Base-by-base conservation (phyloP, 2,888 invertebrate species). In the Trichopria drosophilae region DNA sequence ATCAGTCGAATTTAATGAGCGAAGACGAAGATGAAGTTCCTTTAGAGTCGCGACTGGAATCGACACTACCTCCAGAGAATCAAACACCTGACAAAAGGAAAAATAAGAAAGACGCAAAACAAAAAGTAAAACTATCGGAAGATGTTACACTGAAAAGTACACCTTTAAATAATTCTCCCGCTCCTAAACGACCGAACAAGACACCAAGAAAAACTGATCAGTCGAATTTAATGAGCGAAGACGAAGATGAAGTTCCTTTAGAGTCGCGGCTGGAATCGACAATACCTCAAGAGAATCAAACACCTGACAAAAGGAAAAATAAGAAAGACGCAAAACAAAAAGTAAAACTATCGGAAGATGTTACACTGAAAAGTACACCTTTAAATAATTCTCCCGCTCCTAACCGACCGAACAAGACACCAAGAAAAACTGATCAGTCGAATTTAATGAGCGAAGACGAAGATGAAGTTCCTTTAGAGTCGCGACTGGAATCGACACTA, bases 341-440 rank as follows among this genome's bases (percentile, higher is more conserved):
- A 7, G 29, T 16, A 0, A 49, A 50, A 35, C 20, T 41, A 13
- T 31, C 53, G 0, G 44, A 42, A 20, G 49, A 56, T 39, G 52
- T 61, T 6, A 69, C 69, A 24, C 67, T 68, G 19, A 63, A 69
- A 28, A 66, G 61, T 35, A 69, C 66, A 42, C 68, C 68, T 5
- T 58, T 68, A 20, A 59, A 57, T 10, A 55, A 66, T 3, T 59
- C 43, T 53, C 46, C 65, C 2, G 58, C 68, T 6, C 67, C 68
- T 9, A 63, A 64, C 44, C 64, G 68, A 16, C 61, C 65, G 1
- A 59, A 51, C 1, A 70, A 69, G 36, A 70, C 66, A 0, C 67
- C 67, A 0, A 62, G 61, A 52, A 69, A 63, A 36, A 69, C 68
- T 31, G 12, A 41, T 19, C 28, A 12, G 9, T 7, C 19, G 9